These are phyloP conservation scores for Thera britannica DNA, from an alignment of 2,888 invertebrate species.

Conservation along the genomic window DNA sequence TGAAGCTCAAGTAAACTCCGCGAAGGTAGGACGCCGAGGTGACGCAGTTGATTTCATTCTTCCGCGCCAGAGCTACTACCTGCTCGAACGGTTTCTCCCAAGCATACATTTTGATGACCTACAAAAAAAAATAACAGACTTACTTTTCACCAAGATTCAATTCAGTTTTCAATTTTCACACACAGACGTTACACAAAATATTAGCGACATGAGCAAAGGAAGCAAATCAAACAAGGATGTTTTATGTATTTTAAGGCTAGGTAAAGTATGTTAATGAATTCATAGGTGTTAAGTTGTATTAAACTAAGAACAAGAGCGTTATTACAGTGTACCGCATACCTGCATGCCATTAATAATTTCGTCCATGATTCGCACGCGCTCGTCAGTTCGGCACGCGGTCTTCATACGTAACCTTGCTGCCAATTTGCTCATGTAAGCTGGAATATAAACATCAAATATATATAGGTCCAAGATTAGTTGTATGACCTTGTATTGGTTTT, in stretches of 20 bases:
- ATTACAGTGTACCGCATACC: slow-evolving; percentile 79
- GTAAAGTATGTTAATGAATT: slow-evolving; percentile 17
- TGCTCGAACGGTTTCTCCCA: slow-evolving; percentile 97
- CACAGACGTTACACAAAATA: not conserved
- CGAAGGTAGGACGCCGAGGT: slow-evolving; percentile 87
- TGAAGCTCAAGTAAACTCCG: slow-evolving; percentile 88
- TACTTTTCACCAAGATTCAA: not conserved
- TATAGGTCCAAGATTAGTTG: slow-evolving; percentile 3
- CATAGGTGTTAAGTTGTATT: slow-evolving; percentile 3
- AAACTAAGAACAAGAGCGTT: slow-evolving; percentile 16
- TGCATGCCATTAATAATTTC: slow-evolving; percentile 97
- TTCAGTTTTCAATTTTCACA: not conserved
- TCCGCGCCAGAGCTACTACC: slow-evolving; percentile 90
- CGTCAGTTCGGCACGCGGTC: slow-evolving; percentile 94
- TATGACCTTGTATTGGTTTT: slow-evolving; percentile 4
- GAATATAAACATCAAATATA: slow-evolving; percentile 40
- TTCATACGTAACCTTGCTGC: slow-evolving; percentile 88
- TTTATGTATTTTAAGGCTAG: slow-evolving; percentile 4
- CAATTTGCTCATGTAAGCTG: slow-evolving; percentile 87
- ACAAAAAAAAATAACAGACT: slow-evolving; percentile 32
- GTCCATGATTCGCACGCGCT: slow-evolving; percentile 96
- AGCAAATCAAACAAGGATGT: slow-evolving; percentile 1
- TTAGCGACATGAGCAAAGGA: not conserved
- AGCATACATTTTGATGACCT: slow-evolving; percentile 98
- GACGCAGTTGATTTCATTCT: slow-evolving; percentile 87